Conservation (phyloP, 2,888 invertebrate species). For the Venustoraphidia nigricollis region DNA sequence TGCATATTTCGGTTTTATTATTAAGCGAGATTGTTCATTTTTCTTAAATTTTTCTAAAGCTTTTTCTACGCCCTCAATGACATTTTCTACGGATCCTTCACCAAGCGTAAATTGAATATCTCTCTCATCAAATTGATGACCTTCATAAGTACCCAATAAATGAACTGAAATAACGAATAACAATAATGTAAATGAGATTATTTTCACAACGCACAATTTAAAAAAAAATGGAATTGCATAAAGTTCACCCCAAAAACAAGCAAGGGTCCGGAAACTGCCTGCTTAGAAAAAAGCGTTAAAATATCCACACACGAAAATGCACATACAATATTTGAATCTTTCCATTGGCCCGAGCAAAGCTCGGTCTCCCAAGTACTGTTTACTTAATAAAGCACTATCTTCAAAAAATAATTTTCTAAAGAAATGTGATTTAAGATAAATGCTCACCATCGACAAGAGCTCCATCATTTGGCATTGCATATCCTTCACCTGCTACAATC, state of each 20-base stretch:
- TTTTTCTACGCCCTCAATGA: conserved; percentile 70
- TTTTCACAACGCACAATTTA: too few relatives aligned
- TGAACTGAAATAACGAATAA: conserved; percentile 43
- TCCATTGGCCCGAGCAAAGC: too few relatives aligned
- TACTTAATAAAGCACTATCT: too few relatives aligned
- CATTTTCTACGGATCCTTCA: conserved; percentile 59
- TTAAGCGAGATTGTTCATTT: conserved; percentile 60
- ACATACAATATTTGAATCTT: background rate
- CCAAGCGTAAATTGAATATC: conserved; percentile 73
- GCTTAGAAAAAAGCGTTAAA: conserved; percentile 3
- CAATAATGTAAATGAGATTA: conserved; percentile 12
- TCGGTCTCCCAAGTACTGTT: too few relatives aligned
- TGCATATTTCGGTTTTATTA: conserved; percentile 63
- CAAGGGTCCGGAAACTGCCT: conserved; percentile 17
- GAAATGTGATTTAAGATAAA: background rate
- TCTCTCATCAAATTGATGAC: conserved; percentile 59
- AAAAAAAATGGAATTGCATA: too few relatives aligned
- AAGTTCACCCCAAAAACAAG: too few relatives aligned
- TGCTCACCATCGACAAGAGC: conserved; percentile 62
- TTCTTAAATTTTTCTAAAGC: conserved; percentile 68
- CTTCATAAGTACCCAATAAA: conserved; percentile 49
- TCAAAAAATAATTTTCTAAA: background rate
- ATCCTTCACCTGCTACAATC: conserved; percentile 54
- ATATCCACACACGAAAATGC: conserved; percentile 1
- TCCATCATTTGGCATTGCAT: conserved; percentile 63